phyloP scores from a whole-genome alignment of 2,113 vertebrate species.

The Probosciger aterrimus region DNA sequence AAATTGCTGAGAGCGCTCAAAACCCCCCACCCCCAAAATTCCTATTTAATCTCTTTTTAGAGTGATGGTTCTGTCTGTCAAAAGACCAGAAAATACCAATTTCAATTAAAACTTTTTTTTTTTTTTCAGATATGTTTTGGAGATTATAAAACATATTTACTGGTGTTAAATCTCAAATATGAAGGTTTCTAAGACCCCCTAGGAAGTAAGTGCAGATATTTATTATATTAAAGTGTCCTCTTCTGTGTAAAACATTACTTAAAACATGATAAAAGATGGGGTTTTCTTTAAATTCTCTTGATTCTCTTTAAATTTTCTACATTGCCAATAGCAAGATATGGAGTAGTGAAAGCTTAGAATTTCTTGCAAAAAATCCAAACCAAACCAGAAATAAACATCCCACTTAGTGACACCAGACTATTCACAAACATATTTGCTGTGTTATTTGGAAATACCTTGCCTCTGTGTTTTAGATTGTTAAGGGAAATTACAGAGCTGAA shows the following conservation, averaged over 20 bases:
- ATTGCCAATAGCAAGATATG: background rate
- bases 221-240: background rate
- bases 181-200: background rate
- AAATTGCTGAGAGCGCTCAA: background rate
- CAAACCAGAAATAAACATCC: background rate
- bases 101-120: background rate
- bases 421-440: background rate
- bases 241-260: background rate
- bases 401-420: background rate
- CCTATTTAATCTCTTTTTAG: background rate
- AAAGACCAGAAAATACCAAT: background rate
- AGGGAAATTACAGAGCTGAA: background rate
- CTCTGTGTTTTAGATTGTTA: background rate
- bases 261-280: background rate
- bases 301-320: background rate
- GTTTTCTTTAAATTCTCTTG: background rate
- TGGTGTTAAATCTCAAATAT: background rate
- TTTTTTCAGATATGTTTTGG: background rate
- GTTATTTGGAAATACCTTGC: background rate
- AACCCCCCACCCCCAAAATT: background rate
- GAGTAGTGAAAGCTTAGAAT: background rate
- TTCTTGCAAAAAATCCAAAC: background rate
- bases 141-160: background rate
- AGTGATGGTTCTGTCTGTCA: background rate
- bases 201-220: background rate